phyloP scores from a whole-genome alignment of 1,140 invertebrate species.

The Palaemon carinicauda region DNA sequence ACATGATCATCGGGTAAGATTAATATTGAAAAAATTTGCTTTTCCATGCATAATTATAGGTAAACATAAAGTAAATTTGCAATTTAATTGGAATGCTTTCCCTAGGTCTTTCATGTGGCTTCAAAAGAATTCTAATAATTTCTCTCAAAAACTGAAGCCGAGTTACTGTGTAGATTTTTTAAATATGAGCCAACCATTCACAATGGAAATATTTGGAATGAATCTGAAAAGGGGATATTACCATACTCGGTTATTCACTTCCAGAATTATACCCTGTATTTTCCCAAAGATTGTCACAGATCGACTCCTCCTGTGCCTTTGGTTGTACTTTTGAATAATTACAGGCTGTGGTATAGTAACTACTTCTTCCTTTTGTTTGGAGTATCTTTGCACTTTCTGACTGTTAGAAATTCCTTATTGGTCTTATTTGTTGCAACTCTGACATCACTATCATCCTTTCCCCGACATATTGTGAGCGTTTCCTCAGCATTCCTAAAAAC shows the following conservation, averaged over 20 bases:
- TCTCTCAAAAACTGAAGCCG: too few species aligned
- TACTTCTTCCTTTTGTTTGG: not conserved
- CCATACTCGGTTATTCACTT: not conserved
- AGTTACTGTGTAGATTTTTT: too few species aligned
- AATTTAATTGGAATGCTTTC: too few species aligned
- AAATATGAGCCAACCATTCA: not conserved
- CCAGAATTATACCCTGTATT: not conserved
- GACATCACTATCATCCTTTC: not conserved
- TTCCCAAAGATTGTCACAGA: too few species aligned
- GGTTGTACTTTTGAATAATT: not conserved
- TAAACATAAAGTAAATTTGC: too few species aligned
- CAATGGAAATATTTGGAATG: not conserved
- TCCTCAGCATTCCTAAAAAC: not conserved
- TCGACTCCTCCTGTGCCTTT: not conserved
- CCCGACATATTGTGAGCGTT: not conserved
- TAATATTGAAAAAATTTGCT: too few species aligned
- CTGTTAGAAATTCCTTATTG: not conserved
- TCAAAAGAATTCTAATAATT: too few species aligned
- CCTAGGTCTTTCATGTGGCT: too few species aligned
- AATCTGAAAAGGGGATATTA: conserved; percentile 14
- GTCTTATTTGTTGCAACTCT: not conserved
- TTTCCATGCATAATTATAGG: too few species aligned
- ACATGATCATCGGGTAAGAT: too few species aligned
- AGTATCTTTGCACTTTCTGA: conserved; percentile 10
- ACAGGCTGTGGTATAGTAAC: not conserved